Percentiles rank a stretch among this genome's conserved stretches.
phyloP scores from a whole-genome alignment of 37 sponge, comb jelly and placozoan species.

The Theonella swinhoei region DNA sequence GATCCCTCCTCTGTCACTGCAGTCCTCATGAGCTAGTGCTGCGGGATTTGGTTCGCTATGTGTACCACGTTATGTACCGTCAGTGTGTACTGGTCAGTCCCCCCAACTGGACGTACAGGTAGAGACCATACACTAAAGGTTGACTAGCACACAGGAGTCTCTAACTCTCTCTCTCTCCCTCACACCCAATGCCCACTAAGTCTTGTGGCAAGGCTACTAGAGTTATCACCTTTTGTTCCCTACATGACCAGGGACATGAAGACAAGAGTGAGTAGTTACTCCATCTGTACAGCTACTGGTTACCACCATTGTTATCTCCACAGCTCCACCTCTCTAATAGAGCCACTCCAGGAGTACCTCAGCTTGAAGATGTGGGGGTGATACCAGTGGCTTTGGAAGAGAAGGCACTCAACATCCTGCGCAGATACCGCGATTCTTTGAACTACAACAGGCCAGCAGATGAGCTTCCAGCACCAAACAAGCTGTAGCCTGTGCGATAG shows the following conservation, averaged over 20 bases:
- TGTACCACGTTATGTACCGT: conserved; percentile 68
- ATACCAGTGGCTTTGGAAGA: conserved; percentile 67
- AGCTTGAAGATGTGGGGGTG: conserved; percentile 94
- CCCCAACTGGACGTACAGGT: conserved; percentile 32
- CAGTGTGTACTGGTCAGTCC: conserved; percentile 49
- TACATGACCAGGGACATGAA: conserved; percentile 85
- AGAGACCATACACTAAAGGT: background rate
- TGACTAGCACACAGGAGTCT: background rate
- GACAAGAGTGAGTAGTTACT: conserved; percentile 66
- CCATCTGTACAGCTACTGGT: background rate
- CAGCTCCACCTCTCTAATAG: conserved; percentile 85
- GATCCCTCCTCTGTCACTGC: background rate
- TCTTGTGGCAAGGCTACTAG: conserved; percentile 58
- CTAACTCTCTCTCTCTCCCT: too few relatives aligned
- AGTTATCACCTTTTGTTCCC: conserved; percentile 73
- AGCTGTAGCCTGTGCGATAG: background rate
- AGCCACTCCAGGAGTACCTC: conserved; percentile 66
- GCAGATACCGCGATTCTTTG: conserved; percentile 77
- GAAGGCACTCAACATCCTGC: conserved; percentile 64
- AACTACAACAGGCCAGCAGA: conserved; percentile 64
- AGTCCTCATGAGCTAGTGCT: conserved; percentile 66
- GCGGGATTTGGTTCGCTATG: conserved; percentile 76
- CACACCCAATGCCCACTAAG: conserved; percentile 38
- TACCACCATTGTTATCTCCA: background rate
- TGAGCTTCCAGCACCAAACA: conserved; percentile 43